phyloP scores from a whole-genome alignment of 2,888 invertebrate genomes.

The Celastrina argiolus region DNA sequence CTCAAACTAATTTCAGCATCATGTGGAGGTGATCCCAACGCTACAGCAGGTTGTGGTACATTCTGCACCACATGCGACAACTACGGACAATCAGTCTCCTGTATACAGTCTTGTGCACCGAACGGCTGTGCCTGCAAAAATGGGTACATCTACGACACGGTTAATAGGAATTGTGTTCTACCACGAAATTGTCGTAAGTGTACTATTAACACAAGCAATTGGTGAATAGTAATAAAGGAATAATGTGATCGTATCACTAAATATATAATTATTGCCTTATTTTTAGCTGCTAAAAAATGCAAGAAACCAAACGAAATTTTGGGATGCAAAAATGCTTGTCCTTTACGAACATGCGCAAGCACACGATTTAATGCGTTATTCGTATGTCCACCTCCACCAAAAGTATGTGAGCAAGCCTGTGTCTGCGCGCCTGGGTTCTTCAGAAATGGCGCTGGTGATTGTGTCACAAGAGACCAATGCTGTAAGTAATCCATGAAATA shows the following conservation, averaged over 20 bases:
- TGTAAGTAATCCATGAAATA: background rate
- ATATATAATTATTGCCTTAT: background rate
- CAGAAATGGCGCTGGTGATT: conserved; percentile 37
- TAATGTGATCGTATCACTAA: no score
- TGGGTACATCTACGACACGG: conserved; percentile 33
- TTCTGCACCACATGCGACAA: conserved; percentile 37
- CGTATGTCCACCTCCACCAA: conserved; percentile 29
- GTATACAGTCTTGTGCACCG: conserved; percentile 4
- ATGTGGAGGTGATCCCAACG: conserved; percentile 36
- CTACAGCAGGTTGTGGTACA: conserved; percentile 35
- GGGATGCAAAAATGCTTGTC: conserved; percentile 24
- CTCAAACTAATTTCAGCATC: conserved; percentile 26
- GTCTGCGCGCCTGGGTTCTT: conserved; percentile 40
- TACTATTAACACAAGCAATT: background rate
- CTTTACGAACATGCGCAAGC: conserved; percentile 38
- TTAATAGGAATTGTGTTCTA: conserved; percentile 35
- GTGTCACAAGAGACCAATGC: conserved; percentile 28
- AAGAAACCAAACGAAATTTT: conserved; percentile 27
- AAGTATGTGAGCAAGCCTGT: conserved; percentile 36
- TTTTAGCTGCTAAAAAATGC: conserved; percentile 24
- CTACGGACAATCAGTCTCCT: conserved; percentile 30
- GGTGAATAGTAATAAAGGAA: no score
- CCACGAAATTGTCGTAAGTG: conserved; percentile 37
- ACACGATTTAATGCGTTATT: conserved; percentile 29
- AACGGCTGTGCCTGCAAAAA: conserved; percentile 40